Percentiles rank a stretch among this genome's conserved stretches.
These are phyloP conservation scores for Ceratina calcarata DNA, from an alignment of 1,140 invertebrate genomes.

Conservation along the genomic window DNA sequence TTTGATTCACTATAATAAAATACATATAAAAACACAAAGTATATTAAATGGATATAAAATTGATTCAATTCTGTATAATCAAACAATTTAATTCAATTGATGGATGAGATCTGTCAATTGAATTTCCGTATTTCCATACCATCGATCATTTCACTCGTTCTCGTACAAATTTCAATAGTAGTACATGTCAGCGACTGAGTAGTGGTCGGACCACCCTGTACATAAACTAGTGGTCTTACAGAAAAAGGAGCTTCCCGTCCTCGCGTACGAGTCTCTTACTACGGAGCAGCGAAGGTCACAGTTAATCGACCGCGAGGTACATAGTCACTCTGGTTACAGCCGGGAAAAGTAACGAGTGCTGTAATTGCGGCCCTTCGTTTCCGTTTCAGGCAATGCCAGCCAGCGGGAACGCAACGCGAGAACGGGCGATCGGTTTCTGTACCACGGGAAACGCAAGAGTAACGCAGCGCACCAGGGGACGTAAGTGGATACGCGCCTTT, in stretches of 20 bases:
- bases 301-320: slow-evolving; percentile 63
- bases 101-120: no score
- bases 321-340: slow-evolving; percentile 54
- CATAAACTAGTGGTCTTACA: background rate
- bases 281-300: slow-evolving; percentile 59
- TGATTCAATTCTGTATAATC: no score
- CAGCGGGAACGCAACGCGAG: slow-evolving; percentile 17
- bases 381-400: slow-evolving; percentile 39
- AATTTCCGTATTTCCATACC: no score
- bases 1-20: no score
- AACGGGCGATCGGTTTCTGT: slow-evolving; percentile 5
- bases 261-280: slow-evolving; percentile 24
- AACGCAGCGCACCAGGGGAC: no score
- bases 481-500: no score
- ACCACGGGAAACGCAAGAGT: background rate
- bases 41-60: no score
- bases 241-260: slow-evolving; percentile 9
- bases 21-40: no score
- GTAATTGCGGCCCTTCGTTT: slow-evolving; percentile 62
- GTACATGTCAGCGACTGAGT: background rate
- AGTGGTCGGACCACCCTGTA: slow-evolving; percentile 11
- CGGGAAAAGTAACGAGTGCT: slow-evolving; percentile 53
- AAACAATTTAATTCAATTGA: no score
- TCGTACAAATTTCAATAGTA: background rate
- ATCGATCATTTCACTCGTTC: no score